phyloP scores from a whole-genome alignment of 2,113 vertebrate genomes.

The Strigops habroptila region DNA sequence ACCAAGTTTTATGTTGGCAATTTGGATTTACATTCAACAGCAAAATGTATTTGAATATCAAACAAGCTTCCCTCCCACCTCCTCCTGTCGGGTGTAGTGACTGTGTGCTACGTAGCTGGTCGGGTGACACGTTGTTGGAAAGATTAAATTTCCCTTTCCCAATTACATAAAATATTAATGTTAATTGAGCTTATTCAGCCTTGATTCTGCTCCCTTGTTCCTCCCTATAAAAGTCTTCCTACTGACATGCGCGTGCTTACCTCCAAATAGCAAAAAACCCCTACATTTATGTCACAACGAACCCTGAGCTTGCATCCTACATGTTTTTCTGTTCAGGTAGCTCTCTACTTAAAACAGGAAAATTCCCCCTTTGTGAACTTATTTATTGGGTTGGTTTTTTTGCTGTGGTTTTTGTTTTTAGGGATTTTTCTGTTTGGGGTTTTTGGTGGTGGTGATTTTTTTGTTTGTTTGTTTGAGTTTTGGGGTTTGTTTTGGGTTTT shows the following conservation, averaged over 20 bases:
- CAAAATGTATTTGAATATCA: neutral
- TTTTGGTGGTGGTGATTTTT: accelerated
- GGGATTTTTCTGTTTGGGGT: neutral
- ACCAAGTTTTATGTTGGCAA: neutral
- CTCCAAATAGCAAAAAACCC: accelerated
- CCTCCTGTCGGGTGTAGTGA: neutral
- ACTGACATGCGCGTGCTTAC: neutral
- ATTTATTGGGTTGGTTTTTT: neutral
- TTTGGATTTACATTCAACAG: neutral
- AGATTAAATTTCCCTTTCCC: constrained; percentile 60
- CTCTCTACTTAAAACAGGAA: neutral
- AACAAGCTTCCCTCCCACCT: neutral
- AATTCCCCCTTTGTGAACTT: neutral
- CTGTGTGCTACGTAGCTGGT: neutral
- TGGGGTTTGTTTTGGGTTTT: neutral
- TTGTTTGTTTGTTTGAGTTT: neutral
- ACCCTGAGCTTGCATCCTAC: neutral
- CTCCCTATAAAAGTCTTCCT: neutral
- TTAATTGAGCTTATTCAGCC: constrained; percentile 49
- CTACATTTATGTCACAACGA: neutral
- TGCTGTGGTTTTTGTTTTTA: neutral
- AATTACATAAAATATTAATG: constrained; percentile 61
- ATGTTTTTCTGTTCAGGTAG: neutral
- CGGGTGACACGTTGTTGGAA: constrained; percentile 4
- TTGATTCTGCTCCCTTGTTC: constrained; percentile 14